Conservation (phyloP, 2,113 vertebrate species). For the Siphamia tubifer region DNA sequence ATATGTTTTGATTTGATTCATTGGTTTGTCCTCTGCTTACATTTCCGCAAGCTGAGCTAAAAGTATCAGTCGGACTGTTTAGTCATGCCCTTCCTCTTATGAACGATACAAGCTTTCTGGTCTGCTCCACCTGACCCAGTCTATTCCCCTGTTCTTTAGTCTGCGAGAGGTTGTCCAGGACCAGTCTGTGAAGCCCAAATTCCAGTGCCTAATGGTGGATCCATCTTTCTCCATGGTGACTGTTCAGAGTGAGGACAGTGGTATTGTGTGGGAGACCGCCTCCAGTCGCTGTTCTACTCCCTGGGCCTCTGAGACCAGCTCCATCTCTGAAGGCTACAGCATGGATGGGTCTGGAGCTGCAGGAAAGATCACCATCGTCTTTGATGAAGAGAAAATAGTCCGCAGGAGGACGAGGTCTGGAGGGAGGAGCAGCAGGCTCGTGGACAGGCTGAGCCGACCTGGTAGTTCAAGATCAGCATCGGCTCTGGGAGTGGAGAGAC, state of each 20-base stretch:
- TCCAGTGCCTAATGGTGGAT: constrained; percentile 90
- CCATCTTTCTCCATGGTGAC: constrained; percentile 94
- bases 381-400: constrained; percentile 88
- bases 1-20: constrained; percentile 59
- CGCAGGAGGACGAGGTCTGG: constrained; percentile 81
- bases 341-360: constrained; percentile 86
- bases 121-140: constrained; percentile 22
- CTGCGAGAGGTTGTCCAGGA: constrained; percentile 87
- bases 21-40: constrained; percentile 47
- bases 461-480: constrained; percentile 70
- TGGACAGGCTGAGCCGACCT: constrained; percentile 73
- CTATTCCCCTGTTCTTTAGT: constrained; percentile 70
- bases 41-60: constrained; percentile 36
- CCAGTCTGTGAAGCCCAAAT: constrained; percentile 86
- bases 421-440: constrained; percentile 79
- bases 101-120: neutral
- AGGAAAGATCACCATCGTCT: constrained; percentile 90
- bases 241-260: constrained; percentile 93
- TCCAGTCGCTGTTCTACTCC: constrained; percentile 94
- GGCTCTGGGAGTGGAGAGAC: constrained; percentile 77
- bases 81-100: constrained; percentile 14
- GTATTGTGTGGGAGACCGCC: constrained; percentile 93
- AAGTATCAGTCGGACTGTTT: constrained; percentile 36
- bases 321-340: constrained; percentile 88
- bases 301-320: constrained; percentile 92